Percentiles rank a stretch among this genome's conserved stretches.
These are phyloP conservation scores for Acheta domesticus DNA, from an alignment of 2,888 invertebrate genomes.

Conservation along the genomic window DNA sequence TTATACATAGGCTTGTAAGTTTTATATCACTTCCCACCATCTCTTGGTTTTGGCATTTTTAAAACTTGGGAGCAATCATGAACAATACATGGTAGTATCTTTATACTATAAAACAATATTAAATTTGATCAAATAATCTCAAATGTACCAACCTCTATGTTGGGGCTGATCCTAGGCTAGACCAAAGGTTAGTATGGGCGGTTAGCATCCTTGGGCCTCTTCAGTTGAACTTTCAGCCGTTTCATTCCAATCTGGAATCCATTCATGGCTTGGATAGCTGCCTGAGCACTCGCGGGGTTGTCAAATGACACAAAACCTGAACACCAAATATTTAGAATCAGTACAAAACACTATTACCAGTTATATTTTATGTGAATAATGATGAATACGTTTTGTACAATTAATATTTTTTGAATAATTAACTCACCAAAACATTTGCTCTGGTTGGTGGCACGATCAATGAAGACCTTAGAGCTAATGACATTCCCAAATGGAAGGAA, in stretches of 20 bases:
- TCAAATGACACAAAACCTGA: slow-evolving; percentile 99
- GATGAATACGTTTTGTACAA: background rate
- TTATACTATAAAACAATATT: too few species aligned
- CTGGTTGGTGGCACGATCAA: slow-evolving; percentile 99
- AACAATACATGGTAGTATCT: background rate
- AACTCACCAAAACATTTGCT: slow-evolving; percentile 99
- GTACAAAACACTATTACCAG: background rate
- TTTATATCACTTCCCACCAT: background rate
- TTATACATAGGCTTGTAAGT: too few species aligned
- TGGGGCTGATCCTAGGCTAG: slow-evolving; percentile 51
- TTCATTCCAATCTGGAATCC: slow-evolving; percentile 99
- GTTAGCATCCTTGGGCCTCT: slow-evolving; percentile 97
- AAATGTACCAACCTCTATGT: background rate
- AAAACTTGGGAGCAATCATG: slow-evolving; percentile 6
- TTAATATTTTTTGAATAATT: background rate
- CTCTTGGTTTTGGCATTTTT: background rate
- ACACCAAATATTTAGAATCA: slow-evolving; percentile 40
- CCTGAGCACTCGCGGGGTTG: slow-evolving; percentile 96
- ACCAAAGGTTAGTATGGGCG: slow-evolving; percentile 90
- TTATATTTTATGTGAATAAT: background rate
- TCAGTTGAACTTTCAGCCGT: slow-evolving; percentile 98
- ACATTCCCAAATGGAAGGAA: slow-evolving; percentile 99
- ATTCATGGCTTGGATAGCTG: slow-evolving; percentile 99
- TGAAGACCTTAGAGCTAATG: slow-evolving; percentile 99
- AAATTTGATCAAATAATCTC: background rate